Evolutionary conservation across 64 coral and sea anemone species (phyloP), one percentile per base, ranked within the genome.

Genomic region (Stylophora pistillata): DNA sequence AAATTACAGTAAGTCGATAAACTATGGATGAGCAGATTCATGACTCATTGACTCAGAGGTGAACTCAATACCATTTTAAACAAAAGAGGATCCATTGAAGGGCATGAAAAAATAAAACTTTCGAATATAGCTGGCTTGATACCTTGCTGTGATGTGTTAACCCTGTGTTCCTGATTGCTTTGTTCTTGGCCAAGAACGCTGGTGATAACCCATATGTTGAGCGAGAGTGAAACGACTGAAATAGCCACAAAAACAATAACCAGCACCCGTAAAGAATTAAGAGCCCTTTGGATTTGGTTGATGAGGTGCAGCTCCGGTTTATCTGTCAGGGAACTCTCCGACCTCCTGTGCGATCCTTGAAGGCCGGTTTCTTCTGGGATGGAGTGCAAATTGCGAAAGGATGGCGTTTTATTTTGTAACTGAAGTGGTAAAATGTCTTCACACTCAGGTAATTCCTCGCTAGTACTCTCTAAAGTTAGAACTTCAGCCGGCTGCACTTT

Each of bases 161-260:
- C 9, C 5, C 64, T 28, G 64, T 25, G 25, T 6, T 68, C 64
- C 3, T 47, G 0, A 68, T 68, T 21, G 64, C 26, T n/a, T 11
- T 25, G 21, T 25, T 21, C 3, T 0, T 0, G 10, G 47, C 15
- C 21, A 47, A 47, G 37, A 47, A 47, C 37, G 2, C n/a, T 78
- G 75, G n/a, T 20, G 53, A 78, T 78, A 53, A 78, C 20, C 75
- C 75, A 78, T 26, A 78, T 78, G 25, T 78, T 78, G 9, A 78
- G 20, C 10, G 15, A 23, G 56, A 78, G 53, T 5, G 75, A 78
- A 27, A 78, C 53, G 15, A 56, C 15, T 21, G 53, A 78, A 29
- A 52, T 14, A 13, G 28, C 75, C 52, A 56, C 13, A 13, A 78
- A 21, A 25, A 23, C 21, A 27, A 14, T 3, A 28, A 56, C 53